These are phyloP conservation scores for Euclidia mi DNA, from an alignment of 2,888 invertebrate species.

Conservation along the genomic window DNA sequence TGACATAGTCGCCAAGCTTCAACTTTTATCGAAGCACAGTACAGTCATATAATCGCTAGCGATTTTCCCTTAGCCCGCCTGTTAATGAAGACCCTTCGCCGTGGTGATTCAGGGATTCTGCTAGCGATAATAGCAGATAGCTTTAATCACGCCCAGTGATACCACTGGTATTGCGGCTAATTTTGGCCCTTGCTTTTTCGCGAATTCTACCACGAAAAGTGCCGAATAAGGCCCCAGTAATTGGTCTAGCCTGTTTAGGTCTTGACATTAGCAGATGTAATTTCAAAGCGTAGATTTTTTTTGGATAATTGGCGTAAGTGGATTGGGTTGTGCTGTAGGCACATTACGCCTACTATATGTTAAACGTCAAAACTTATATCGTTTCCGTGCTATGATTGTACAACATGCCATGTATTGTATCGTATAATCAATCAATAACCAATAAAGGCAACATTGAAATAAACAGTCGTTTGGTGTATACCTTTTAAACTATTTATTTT, in stretches of 20 bases:
- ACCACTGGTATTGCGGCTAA: too few species aligned
- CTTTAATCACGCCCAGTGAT: slow-evolving; percentile 43
- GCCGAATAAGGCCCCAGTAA: slow-evolving; percentile 38
- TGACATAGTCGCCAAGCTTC: too few species aligned
- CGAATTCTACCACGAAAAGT: slow-evolving; percentile 32
- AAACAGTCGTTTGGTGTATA: too few species aligned
- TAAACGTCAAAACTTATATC: too few species aligned
- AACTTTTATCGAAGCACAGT: too few species aligned
- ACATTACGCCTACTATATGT: too few species aligned
- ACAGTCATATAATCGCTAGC: slow-evolving; percentile 5
- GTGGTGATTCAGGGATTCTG: slow-evolving; percentile 60
- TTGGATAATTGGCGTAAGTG: neutral
- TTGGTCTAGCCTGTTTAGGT: slow-evolving; percentile 20
- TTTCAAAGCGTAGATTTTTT: neutral
- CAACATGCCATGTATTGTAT: too few species aligned
- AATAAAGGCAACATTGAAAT: too few species aligned
- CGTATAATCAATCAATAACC: too few species aligned
- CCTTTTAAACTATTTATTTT: too few species aligned
- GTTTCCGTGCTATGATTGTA: too few species aligned
- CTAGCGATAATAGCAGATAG: slow-evolving; percentile 52
- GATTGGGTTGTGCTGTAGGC: too few species aligned
- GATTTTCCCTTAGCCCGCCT: slow-evolving; percentile 12
- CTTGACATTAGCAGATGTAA: neutral
- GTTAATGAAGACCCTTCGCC: slow-evolving; percentile 48
- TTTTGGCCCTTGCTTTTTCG: slow-evolving; percentile 49